Evolutionary conservation across 2,797 vertebrate species (phyloP).

Genomic region (Tiaroga cobitis): DNA sequence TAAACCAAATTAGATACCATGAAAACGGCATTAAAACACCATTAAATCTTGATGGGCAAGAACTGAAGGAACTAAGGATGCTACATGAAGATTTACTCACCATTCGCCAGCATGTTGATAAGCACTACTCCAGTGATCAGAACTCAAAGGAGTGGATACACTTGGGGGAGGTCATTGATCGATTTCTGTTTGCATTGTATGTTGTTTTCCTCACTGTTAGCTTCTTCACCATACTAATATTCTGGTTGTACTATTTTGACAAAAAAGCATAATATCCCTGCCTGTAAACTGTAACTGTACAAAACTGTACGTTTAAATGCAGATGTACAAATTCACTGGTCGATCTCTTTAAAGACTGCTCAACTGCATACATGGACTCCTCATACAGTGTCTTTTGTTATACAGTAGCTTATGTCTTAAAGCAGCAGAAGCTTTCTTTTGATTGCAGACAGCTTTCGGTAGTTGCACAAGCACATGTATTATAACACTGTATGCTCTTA

Average conservation of each 20-base stretch:
- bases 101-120: conserved; percentile 18
- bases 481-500: too few species aligned
- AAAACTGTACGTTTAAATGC: not conserved
- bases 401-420: not conserved
- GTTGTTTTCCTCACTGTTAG: conserved; percentile 37
- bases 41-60: not conserved
- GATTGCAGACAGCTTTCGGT: not conserved
- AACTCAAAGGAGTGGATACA: conserved; percentile 27
- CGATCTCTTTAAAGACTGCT: not conserved
- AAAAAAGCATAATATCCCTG: not conserved
- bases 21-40: not conserved
- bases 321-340: not conserved
- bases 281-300: too few species aligned
- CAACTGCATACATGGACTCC: not conserved
- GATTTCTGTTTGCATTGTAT: conserved; percentile 30
- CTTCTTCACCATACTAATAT: conserved; percentile 23
- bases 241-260: conserved; percentile 36
- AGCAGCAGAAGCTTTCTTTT: not conserved
- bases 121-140: conserved; percentile 13
- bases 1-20: not conserved
- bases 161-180: conserved; percentile 36
- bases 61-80: conserved; percentile 4
- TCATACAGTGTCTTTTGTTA: not conserved
- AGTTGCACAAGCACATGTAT: not conserved
- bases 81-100: not conserved